phyloP scores from a whole-genome alignment of 2,888 invertebrate genomes.

The Molorchus minor region DNA sequence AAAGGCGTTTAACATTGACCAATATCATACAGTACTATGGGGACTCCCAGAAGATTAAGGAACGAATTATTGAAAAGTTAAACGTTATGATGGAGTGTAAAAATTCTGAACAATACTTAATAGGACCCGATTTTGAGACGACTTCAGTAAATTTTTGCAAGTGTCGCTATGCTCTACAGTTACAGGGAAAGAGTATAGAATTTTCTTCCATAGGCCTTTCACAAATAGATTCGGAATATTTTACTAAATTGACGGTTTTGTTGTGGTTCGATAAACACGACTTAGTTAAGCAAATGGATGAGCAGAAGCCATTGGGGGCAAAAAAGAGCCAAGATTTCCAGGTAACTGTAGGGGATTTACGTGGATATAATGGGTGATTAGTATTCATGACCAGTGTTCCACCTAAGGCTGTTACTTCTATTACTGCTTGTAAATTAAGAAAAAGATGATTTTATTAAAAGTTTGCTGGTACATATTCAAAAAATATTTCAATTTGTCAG shows the following conservation, averaged over 20 bases:
- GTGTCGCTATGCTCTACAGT: conserved; percentile 7
- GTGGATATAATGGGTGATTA: no score
- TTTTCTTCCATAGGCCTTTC: conserved; percentile 19
- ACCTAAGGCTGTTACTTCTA: no score
- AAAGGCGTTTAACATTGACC: not conserved
- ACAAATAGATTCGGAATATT: conserved; percentile 21
- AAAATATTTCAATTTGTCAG: no score
- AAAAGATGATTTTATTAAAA: no score
- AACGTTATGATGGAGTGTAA: not conserved
- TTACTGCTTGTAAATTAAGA: no score
- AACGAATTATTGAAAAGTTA: conserved; percentile 9
- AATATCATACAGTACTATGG: conserved; percentile 10
- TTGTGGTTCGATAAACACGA: conserved; percentile 24
- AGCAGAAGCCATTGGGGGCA: no score
- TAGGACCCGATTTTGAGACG: not conserved
- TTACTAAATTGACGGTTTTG: conserved; percentile 19
- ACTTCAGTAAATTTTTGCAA: conserved; percentile 8
- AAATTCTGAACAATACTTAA: not conserved
- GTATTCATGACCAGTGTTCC: no score
- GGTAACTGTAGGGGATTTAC: no score
- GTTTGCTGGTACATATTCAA: no score
- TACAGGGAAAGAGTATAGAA: not conserved
- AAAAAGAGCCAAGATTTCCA: no score
- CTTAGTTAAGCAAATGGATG: no score
- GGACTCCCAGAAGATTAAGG: not conserved